Evolutionary conservation across 2,888 invertebrate genomes (phyloP).

Genomic region (Molanna angustata): DNA sequence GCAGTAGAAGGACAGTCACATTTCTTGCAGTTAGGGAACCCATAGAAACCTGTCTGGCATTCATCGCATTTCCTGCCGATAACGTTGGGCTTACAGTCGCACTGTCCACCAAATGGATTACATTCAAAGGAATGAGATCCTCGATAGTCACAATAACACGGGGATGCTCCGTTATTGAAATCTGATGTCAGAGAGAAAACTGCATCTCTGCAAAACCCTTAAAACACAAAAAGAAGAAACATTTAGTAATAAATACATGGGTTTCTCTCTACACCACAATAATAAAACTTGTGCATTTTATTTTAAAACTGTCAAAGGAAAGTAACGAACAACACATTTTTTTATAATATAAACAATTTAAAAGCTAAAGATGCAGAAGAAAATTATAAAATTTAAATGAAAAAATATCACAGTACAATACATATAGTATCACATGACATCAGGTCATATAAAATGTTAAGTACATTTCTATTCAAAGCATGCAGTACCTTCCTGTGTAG

Average conservation of each 20-base stretch:
- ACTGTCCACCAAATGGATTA: slow-evolving; percentile 93
- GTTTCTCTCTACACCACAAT: too few relatives aligned
- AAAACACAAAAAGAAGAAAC: slow-evolving; percentile 1
- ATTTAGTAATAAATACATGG: background rate
- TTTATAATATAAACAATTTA: too few relatives aligned
- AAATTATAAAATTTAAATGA: too few relatives aligned
- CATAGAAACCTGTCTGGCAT: slow-evolving; percentile 90
- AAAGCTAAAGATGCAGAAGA: too few relatives aligned
- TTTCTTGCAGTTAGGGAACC: slow-evolving; percentile 90
- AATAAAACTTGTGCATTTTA: too few relatives aligned
- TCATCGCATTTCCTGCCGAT: slow-evolving; percentile 85
- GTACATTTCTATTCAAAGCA: background rate
- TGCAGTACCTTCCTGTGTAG: slow-evolving; percentile 54
- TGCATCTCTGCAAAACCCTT: slow-evolving; percentile 85
- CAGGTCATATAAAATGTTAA: background rate
- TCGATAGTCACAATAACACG: slow-evolving; percentile 84
- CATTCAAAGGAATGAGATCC: slow-evolving; percentile 85
- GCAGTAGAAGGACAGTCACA: slow-evolving; percentile 85
- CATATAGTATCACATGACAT: too few relatives aligned
- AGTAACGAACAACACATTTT: too few relatives aligned
- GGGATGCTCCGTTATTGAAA: slow-evolving; percentile 90
- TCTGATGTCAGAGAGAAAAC: slow-evolving; percentile 93
- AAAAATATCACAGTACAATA: too few relatives aligned
- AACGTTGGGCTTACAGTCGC: slow-evolving; percentile 87
- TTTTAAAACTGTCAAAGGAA: too few relatives aligned